Conservation (phyloP, 2,113 vertebrate species). For the Nerophis lumbriciformis region DNA sequence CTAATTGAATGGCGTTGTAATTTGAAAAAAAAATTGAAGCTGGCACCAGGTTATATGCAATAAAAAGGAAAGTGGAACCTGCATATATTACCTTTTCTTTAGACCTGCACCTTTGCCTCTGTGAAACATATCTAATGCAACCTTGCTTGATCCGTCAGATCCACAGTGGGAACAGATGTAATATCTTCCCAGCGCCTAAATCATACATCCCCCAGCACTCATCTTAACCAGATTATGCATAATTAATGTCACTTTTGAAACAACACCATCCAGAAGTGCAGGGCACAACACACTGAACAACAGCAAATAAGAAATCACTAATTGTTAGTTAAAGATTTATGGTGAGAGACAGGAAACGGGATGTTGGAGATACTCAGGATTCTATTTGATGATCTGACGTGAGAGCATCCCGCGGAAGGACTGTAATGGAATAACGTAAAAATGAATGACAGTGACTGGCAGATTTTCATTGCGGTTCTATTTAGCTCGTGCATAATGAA, state of each 20-base stretch:
- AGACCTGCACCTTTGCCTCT: neutral
- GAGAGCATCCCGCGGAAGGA: constrained; percentile 45
- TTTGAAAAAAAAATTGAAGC: too few relatives aligned
- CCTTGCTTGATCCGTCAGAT: constrained; percentile 17
- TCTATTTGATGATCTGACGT: constrained; percentile 42
- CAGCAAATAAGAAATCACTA: constrained; percentile 56
- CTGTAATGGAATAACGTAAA: constrained; percentile 59
- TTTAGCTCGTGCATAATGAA: constrained; percentile 64
- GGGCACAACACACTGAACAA: constrained; percentile 32
- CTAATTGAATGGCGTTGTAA: too few relatives aligned
- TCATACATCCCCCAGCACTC: constrained; percentile 46
- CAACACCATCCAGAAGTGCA: constrained; percentile 49
- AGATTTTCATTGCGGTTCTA: constrained; percentile 62
- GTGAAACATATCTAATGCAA: constrained; percentile 12
- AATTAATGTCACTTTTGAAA: constrained; percentile 63
- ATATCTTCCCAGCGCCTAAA: constrained; percentile 42
- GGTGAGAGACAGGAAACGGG: constrained; percentile 51
- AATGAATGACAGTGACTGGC: constrained; percentile 62
- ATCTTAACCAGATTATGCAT: constrained; percentile 54
- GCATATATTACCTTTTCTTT: neutral
- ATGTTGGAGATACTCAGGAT: constrained; percentile 38
- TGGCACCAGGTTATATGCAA: neutral
- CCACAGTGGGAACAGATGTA: constrained; percentile 29
- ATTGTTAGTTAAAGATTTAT: constrained; percentile 64
- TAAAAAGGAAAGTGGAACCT: neutral